Evolutionary conservation across 1,140 invertebrate species (phyloP), one percentile per base, ranked within the genome.

Genomic region (Aradophagus sp.): DNA sequence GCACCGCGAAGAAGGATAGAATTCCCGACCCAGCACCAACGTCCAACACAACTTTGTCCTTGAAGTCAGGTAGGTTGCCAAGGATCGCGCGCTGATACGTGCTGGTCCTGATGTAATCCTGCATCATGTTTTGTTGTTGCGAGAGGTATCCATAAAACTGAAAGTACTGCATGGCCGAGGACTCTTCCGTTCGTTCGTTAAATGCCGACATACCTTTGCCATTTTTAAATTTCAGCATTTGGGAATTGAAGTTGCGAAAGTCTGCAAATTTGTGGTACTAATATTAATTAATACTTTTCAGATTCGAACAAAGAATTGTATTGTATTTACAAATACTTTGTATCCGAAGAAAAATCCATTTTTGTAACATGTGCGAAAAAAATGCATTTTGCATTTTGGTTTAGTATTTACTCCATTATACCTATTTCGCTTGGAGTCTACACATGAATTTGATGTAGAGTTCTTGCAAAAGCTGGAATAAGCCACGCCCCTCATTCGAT

Each of bases 121-220:
- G 95, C 94, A 99, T 96, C 98, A 99, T 99, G 80, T 99, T 99
- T 86, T 99, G 98, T 85, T 99, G 98, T 83, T 99, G 98, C 36
- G 96, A 98, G 47, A 99, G 86, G 87, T 98, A 99, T 47, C 97
- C 97, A 86, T 99, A 99, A 86, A 99, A 99, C 88, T 99, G 92
- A 78, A 96, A 99, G 89, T 99, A 99, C 82, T 99, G 97, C 82
- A 95, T 94, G 19, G 97, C 97, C 12, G 97, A 98, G 0, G 97
- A 96, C 77, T 98, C 96, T 82, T 99, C 97, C 14, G 97, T 99
- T 81, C 97, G 89, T 66, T 97, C 93, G n/a, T 94, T 93, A 85
- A 99, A 99, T 47, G 97, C 92, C 0, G 95, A 97, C 2, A 90
- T 87, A 17, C 90, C 91, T 77, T 92, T 90, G 14, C 93, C 91